These are phyloP conservation scores for Apocheima hispidaria DNA, from an alignment of 2,888 invertebrate species.

Conservation along the genomic window DNA sequence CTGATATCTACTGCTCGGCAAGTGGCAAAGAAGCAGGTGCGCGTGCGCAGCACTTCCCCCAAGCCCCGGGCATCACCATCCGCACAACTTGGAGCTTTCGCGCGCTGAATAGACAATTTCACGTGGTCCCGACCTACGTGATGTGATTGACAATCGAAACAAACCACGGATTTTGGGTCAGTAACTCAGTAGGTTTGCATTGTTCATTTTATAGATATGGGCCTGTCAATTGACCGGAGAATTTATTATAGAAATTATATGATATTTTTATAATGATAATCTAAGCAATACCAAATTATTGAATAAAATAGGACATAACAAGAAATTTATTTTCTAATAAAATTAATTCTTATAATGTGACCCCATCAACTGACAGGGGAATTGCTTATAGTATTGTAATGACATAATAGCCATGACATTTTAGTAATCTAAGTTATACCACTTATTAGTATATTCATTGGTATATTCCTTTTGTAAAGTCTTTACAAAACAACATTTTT, in stretches of 20 bases:
- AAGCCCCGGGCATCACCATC: constrained; percentile 21
- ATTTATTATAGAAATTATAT: constrained; percentile 6
- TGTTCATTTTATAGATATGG: constrained; percentile 18
- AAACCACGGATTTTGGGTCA: constrained; percentile 52
- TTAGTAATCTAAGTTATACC: neutral
- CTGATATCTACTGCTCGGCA: constrained; percentile 59
- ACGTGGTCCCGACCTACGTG: constrained; percentile 57
- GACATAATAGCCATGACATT: too few relatives aligned
- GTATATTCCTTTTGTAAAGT: too few relatives aligned
- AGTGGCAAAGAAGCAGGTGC: constrained; percentile 61
- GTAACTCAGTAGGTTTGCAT: constrained; percentile 40
- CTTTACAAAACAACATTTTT: too few relatives aligned
- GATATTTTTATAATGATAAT: neutral
- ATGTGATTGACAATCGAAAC: constrained; percentile 43
- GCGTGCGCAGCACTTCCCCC: constrained; percentile 53
- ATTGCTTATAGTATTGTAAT: too few relatives aligned
- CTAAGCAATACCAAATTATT: neutral
- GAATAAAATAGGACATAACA: too few relatives aligned
- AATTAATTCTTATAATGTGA: too few relatives aligned
- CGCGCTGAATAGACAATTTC: constrained; percentile 74
- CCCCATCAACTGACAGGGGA: too few relatives aligned
- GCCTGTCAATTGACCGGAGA: constrained; percentile 8
- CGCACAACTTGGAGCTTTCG: constrained; percentile 61
- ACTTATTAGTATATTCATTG: too few relatives aligned
- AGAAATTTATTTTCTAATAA: too few relatives aligned